Evolutionary conservation across 2,888 invertebrate species (phyloP).

Genomic region (Athrips mouffetella): DNA sequence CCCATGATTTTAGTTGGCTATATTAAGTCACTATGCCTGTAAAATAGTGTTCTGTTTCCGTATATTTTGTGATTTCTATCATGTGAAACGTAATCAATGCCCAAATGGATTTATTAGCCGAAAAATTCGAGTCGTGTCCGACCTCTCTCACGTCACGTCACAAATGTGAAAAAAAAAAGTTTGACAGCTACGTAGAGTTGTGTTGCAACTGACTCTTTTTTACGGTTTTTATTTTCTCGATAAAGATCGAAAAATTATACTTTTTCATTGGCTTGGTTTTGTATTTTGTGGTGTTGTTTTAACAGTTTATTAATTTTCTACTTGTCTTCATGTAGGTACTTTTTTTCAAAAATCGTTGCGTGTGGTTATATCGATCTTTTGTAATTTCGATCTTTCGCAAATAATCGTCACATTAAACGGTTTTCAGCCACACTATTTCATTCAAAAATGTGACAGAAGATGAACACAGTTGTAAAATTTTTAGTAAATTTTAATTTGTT

Average conservation of each 20-base stretch:
- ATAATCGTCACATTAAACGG: not conserved
- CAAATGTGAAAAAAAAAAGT: slow-evolving; percentile 20
- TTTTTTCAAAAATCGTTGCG: no score
- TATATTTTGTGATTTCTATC: slow-evolving; percentile 67
- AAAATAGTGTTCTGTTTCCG: slow-evolving; percentile 52
- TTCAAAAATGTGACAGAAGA: slow-evolving; percentile 15
- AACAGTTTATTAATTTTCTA: no score
- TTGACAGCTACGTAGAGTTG: slow-evolving; percentile 5
- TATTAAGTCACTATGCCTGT: slow-evolving; percentile 69
- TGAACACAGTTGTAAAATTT: slow-evolving; percentile 39
- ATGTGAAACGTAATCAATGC: slow-evolving; percentile 68
- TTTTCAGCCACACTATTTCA: not conserved
- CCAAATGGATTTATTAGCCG: slow-evolving; percentile 49
- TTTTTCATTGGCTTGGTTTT: not conserved
- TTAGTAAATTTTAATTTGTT: slow-evolving; percentile 38
- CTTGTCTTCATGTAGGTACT: no score
- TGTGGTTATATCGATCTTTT: no score
- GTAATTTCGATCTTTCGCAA: not conserved
- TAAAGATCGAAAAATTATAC: not conserved
- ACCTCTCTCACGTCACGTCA: slow-evolving; percentile 38
- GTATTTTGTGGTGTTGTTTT: no score
- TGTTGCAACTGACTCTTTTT: not conserved
- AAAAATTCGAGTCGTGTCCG: slow-evolving; percentile 59
- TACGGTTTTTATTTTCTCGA: not conserved
- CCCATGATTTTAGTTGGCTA: slow-evolving; percentile 77